phyloP scores from a whole-genome alignment of 37 sponge, comb jelly and placozoan species.

The Amphimedon queenslandica region DNA sequence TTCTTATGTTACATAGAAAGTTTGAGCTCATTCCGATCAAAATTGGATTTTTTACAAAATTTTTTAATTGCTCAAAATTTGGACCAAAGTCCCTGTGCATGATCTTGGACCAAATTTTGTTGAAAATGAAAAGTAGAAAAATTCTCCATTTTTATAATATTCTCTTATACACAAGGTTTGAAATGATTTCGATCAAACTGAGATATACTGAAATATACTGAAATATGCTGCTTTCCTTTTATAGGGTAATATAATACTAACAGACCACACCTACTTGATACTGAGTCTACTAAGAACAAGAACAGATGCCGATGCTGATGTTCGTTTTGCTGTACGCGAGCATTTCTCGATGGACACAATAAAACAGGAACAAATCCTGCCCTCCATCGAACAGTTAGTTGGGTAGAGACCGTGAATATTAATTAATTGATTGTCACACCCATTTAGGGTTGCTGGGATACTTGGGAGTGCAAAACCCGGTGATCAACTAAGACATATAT shows the following conservation, averaged over 20 bases:
- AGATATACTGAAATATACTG: too few relatives aligned
- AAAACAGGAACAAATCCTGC: constrained; percentile 46
- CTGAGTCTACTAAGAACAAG: constrained; percentile 74
- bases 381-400: constrained; percentile 58
- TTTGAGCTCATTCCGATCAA: too few relatives aligned
- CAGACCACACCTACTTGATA: constrained; percentile 76
- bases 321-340: constrained; percentile 82
- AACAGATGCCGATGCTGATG: constrained; percentile 80
- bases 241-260: constrained; percentile 91
- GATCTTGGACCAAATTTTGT: too few relatives aligned
- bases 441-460: constrained; percentile 34
- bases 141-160: too few relatives aligned
- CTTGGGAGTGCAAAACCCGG: constrained; percentile 45
- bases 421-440: neutral
- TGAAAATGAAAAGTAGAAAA: too few relatives aligned
- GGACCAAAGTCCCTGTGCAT: too few relatives aligned
- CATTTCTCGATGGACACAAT: constrained; percentile 60
- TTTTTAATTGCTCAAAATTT: too few relatives aligned
- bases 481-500: constrained; percentile 57
- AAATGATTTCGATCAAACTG: neutral
- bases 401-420: neutral
- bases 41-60: too few relatives aligned
- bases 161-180: too few relatives aligned
- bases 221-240: too few relatives aligned
- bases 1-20: too few relatives aligned